Conservation (phyloP, 2,113 vertebrate genomes). For the Morone saxatilis region DNA sequence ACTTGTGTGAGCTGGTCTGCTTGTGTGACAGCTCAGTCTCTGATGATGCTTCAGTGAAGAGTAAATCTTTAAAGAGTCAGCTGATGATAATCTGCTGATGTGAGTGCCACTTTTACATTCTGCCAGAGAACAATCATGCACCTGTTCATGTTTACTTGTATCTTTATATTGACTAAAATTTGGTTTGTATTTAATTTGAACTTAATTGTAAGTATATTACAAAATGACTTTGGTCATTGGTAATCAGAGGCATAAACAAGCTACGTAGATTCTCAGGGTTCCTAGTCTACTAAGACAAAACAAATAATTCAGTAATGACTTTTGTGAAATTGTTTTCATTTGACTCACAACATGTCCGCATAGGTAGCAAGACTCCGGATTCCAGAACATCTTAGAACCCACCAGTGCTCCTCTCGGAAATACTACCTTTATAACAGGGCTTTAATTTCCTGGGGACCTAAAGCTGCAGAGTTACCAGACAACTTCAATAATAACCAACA, state of each 20-base stretch:
- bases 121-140: neutral
- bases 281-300: neutral
- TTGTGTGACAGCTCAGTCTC: too few species aligned
- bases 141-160: neutral
- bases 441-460: constrained; percentile 77
- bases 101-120: too few species aligned
- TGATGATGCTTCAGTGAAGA: too few species aligned
- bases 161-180: neutral
- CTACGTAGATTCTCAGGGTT: neutral
- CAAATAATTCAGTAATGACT: neutral
- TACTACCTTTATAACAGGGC: constrained; percentile 39
- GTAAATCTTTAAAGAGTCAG: too few species aligned
- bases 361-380: constrained; percentile 1
- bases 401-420: constrained; percentile 28
- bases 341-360: neutral
- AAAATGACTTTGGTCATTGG: too few species aligned
- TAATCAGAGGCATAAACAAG: constrained; percentile 11
- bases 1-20: too few species aligned
- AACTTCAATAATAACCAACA: constrained; percentile 67
- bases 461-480: constrained; percentile 55
- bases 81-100: too few species aligned
- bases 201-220: too few species aligned
- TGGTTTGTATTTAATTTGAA: too few species aligned
- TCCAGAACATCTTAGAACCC: constrained; percentile 46
- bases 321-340: neutral